phyloP scores from a whole-genome alignment of 2,113 vertebrate genomes.

The Galeopterus variegatus region DNA sequence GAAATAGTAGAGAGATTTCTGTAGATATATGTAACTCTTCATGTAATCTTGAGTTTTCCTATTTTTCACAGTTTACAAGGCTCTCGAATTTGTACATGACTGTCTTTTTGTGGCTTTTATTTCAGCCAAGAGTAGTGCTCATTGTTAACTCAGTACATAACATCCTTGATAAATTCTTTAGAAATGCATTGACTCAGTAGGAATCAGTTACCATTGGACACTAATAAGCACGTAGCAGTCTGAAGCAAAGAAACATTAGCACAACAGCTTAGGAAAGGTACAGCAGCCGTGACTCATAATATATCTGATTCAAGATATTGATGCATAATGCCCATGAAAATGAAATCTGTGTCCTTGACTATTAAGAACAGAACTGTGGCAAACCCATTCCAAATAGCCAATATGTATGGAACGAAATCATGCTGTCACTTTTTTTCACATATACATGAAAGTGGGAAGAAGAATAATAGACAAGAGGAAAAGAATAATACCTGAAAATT shows the following conservation, averaged over 20 bases:
- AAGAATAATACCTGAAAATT: neutral
- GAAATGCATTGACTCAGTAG: constrained; percentile 17
- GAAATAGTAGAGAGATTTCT: constrained; percentile 38
- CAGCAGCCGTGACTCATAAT: neutral
- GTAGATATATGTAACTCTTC: neutral
- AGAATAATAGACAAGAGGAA: constrained; percentile 10
- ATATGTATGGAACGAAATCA: neutral
- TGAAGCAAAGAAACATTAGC: neutral
- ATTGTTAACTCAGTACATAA: neutral
- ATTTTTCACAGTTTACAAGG: constrained; percentile 57
- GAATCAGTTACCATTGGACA: constrained; percentile 38
- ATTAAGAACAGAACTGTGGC: neutral
- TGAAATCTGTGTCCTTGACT: constrained; percentile 29
- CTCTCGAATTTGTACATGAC: constrained; percentile 49
- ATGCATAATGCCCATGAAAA: neutral
- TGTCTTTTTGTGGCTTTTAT: constrained; percentile 59
- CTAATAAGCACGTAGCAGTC: neutral
- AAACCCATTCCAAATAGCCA: neutral
- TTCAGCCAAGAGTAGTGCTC: neutral
- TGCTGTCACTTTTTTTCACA: neutral
- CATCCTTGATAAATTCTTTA: constrained; percentile 62
- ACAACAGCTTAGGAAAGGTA: constrained; percentile 9
- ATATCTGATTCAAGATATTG: neutral
- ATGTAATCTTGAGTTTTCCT: constrained; percentile 56
- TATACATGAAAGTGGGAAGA: neutral